A percentile compares a stretch with the other conserved stretches of the same genome.
These are phyloP conservation scores for Epinotia bilunana DNA, from an alignment of 2,888 invertebrate species.

Conservation along the genomic window DNA sequence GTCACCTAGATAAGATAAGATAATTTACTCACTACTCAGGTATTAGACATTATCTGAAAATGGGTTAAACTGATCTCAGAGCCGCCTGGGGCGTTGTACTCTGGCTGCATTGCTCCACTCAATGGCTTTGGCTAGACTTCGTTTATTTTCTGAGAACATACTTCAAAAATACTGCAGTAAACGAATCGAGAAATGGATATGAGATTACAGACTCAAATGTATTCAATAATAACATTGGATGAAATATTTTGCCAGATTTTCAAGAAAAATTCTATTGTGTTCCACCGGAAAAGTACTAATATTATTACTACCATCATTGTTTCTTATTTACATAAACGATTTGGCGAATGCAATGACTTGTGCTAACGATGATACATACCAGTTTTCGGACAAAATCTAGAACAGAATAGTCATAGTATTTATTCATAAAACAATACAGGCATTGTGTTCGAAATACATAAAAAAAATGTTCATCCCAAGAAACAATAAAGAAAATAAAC, in stretches of 20 bases:
- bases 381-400: too few species aligned
- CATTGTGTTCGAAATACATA: too few species aligned
- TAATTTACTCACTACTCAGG: too few species aligned
- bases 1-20: too few species aligned
- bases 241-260: neutral
- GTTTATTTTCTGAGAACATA: neutral
- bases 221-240: neutral
- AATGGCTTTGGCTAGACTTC: constrained; percentile 4
- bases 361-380: too few species aligned
- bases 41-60: too few species aligned
- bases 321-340: too few species aligned
- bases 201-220: neutral
- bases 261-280: neutral
- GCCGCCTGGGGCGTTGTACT: neutral
- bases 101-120: neutral
- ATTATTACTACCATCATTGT: neutral
- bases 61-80: neutral
- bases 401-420: too few species aligned
- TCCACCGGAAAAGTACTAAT: neutral
- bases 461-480: too few species aligned
- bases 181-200: neutral
- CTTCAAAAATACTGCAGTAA: neutral
- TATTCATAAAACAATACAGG: too few species aligned
- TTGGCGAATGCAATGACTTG: too few species aligned
- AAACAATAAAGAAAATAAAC: too few species aligned